phyloP scores from a whole-genome alignment of 2,113 vertebrate species.

The Crotalus horridus region DNA sequence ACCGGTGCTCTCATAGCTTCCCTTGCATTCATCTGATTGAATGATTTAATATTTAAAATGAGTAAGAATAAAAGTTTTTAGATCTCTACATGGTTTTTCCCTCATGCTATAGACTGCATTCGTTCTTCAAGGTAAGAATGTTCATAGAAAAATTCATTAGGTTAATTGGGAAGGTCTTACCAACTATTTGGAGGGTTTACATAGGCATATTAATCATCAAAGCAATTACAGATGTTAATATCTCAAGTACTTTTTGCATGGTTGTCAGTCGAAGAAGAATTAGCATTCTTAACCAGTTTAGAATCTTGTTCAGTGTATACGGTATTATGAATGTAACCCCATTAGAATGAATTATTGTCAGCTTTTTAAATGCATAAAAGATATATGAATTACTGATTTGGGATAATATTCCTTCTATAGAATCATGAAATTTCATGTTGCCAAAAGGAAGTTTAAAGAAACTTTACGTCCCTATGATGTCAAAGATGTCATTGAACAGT shows the following conservation, averaged over 20 bases:
- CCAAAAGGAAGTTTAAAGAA: constrained; percentile 97
- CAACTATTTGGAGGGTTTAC: background rate
- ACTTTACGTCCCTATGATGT: constrained; percentile 94
- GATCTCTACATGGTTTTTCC: background rate
- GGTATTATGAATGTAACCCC: background rate
- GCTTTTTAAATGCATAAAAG: background rate
- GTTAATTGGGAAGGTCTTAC: background rate
- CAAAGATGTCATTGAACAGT: constrained; percentile 97
- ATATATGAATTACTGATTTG: constrained; percentile 18
- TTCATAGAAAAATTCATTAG: background rate
- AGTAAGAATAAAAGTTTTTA: background rate
- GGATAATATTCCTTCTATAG: constrained; percentile 61
- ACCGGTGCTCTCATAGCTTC: background rate
- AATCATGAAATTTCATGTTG: constrained; percentile 98
- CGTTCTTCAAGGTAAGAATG: background rate
- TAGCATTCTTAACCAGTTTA: background rate
- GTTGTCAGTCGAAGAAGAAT: background rate
- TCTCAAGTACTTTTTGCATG: background rate
- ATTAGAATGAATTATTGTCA: background rate
- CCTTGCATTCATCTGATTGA: background rate
- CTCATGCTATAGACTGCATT: background rate
- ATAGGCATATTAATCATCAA: background rate
- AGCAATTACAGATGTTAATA: background rate
- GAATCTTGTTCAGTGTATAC: background rate
- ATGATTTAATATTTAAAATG: background rate